phyloP scores from a whole-genome alignment of 2,113 vertebrate species.

The Mystacornis crossleyi region DNA sequence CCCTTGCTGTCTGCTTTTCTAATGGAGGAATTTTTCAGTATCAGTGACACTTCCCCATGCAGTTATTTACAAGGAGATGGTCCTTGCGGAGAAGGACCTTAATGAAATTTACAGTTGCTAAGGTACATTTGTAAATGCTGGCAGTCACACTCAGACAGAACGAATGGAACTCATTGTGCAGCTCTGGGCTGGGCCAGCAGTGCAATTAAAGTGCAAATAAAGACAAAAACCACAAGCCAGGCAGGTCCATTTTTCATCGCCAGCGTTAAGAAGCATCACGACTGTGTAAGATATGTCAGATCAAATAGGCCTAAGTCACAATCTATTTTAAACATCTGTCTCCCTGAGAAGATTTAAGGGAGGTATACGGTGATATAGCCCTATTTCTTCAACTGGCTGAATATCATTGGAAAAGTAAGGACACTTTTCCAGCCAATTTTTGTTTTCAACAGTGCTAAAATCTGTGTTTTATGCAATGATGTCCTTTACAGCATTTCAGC shows the following conservation, averaged over 20 bases:
- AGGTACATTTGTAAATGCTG: conserved; percentile 36
- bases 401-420: conserved; percentile 52
- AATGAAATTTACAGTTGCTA: conserved; percentile 47
- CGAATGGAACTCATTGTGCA: conserved; percentile 23
- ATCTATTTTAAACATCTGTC: conserved; percentile 50
- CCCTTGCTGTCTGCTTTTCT: conserved; percentile 1
- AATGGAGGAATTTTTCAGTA: conserved; percentile 3
- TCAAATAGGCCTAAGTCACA: conserved; percentile 51
- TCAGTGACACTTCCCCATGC: conserved; percentile 3
- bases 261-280: conserved; percentile 24
- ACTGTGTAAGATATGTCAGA: conserved; percentile 31
- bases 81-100: conserved; percentile 28
- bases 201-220: conserved; percentile 73
- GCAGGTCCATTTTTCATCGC: conserved; percentile 13
- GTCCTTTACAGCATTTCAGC: not conserved
- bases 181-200: conserved; percentile 44
- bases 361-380: conserved; percentile 64
- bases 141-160: not conserved
- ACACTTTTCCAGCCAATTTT: conserved; percentile 43
- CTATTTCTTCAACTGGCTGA: conserved; percentile 65
- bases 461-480: not conserved
- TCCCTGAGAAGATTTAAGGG: conserved; percentile 73
- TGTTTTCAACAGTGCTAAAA: conserved; percentile 44
- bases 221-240: conserved; percentile 51
- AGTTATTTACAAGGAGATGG: conserved; percentile 63